Conservation (phyloP, 1,140 invertebrate species). For the Drosophila pseudoobscura region DNA sequence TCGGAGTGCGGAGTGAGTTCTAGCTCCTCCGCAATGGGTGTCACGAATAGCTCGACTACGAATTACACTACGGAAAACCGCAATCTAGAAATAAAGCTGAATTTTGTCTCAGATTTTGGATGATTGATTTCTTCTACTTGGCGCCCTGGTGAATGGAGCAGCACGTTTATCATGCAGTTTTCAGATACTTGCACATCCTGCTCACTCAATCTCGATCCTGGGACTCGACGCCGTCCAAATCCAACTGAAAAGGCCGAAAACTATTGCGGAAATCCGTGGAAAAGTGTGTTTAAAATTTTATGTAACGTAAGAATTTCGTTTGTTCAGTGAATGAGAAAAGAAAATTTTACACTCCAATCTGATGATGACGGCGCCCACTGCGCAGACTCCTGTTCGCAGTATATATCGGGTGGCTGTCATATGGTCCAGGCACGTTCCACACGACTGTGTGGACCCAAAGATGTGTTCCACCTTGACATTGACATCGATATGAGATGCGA, state of each 20-base stretch:
- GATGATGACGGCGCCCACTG: constrained; percentile 31
- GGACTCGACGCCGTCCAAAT: neutral
- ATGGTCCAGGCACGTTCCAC: constrained; percentile 41
- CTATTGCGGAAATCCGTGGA: constrained; percentile 11
- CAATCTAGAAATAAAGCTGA: constrained; percentile 40
- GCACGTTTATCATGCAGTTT: constrained; percentile 29
- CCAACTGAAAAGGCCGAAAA: constrained; percentile 5
- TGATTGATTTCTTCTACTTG: constrained; percentile 25
- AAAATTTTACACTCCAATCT: constrained; percentile 53
- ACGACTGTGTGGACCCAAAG: neutral
- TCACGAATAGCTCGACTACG: constrained; percentile 1
- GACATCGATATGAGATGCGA: constrained; percentile 23
- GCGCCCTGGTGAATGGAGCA: constrained; percentile 26
- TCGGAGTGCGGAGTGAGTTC: constrained; percentile 10
- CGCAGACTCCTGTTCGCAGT: constrained; percentile 41
- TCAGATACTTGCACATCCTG: constrained; percentile 50
- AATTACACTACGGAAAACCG: constrained; percentile 8
- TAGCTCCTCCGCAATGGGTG: constrained; percentile 20
- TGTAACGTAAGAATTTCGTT: constrained; percentile 50
- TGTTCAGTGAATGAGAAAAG: constrained; percentile 48
- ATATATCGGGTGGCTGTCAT: constrained; percentile 52
- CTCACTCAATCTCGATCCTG: constrained; percentile 23
- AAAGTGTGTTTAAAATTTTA: constrained; percentile 33
- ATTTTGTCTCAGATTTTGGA: constrained; percentile 33
- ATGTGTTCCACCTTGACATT: constrained; percentile 18